phyloP scores from a whole-genome alignment of 37 sponge, comb jelly and placozoan genomes.

The Crambe crambe region DNA sequence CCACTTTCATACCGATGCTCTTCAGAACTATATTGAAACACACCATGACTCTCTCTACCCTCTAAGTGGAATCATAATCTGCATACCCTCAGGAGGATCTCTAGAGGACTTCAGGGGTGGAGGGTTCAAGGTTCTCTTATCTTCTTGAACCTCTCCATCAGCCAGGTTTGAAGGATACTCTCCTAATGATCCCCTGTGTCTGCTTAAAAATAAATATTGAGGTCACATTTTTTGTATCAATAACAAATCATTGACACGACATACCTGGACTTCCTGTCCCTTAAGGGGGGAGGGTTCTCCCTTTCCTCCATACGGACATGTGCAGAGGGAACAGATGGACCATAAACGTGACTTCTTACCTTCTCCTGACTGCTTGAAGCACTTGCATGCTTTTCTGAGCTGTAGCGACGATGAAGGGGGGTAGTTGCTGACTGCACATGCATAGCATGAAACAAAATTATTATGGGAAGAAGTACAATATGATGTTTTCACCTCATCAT shows the following conservation, averaged over 20 bases:
- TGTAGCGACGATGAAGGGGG: constrained; percentile 19
- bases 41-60: not conserved
- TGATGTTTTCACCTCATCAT: constrained; percentile 49
- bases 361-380: constrained; percentile 1
- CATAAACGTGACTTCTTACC: not conserved
- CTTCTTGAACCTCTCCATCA: constrained; percentile 1
- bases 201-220: not conserved
- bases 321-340: not conserved
- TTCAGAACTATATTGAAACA: constrained; percentile 2
- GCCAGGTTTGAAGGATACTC: not conserved
- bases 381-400: constrained; percentile 28
- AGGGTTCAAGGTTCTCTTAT: constrained; percentile 10
- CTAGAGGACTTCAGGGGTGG: constrained; percentile 2
- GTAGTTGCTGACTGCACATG: too few relatives aligned
- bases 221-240: not conserved
- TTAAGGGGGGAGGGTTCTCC: constrained; percentile 6
- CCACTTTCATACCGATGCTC: not conserved
- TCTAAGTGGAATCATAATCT: not conserved
- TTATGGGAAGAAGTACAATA: too few relatives aligned
- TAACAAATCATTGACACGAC: not conserved
- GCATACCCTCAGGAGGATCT: constrained; percentile 11
- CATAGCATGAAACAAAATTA: too few relatives aligned
- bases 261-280: constrained; percentile 41
- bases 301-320: constrained; percentile 9
- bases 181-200: not conserved